phyloP scores from a whole-genome alignment of 2,113 vertebrate genomes.

The Rhabdornis inornatus region DNA sequence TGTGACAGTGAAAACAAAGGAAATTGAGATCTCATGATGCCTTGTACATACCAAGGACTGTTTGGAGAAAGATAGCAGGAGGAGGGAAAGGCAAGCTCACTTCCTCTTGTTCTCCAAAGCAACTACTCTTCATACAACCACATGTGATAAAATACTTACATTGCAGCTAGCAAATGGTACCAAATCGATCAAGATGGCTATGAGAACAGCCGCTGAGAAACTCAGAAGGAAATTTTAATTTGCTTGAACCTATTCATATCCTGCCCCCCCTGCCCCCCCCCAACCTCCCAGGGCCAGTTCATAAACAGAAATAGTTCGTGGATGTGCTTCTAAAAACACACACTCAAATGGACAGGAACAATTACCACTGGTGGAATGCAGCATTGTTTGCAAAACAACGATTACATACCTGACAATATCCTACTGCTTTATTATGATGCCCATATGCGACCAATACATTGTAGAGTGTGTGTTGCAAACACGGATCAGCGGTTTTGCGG shows the following conservation, averaged over 20 bases:
- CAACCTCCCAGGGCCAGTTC: neutral
- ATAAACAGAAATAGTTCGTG: neutral
- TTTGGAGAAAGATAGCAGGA: neutral
- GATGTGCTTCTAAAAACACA: neutral
- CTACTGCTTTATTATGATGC: constrained; percentile 86
- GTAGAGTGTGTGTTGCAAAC: constrained; percentile 83
- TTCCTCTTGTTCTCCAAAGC: neutral
- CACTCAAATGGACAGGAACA: neutral
- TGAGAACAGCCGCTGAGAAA: neutral
- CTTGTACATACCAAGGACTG: neutral
- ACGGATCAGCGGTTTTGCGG: constrained; percentile 77
- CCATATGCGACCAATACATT: constrained; percentile 92
- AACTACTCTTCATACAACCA: neutral
- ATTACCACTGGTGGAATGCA: neutral
- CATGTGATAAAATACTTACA: neutral
- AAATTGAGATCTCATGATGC: neutral
- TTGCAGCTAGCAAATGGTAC: neutral
- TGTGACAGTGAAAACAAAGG: neutral
- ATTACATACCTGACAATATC: constrained; percentile 92
- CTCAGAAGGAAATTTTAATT: neutral
- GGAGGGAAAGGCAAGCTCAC: neutral
- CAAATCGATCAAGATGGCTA: neutral
- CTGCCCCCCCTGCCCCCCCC: rapidly evolving
- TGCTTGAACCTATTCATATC: neutral
- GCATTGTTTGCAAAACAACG: neutral